These are phyloP conservation scores for Trissoscelio sp. DNA, from an alignment of 2,888 invertebrate genomes.

Conservation along the genomic window DNA sequence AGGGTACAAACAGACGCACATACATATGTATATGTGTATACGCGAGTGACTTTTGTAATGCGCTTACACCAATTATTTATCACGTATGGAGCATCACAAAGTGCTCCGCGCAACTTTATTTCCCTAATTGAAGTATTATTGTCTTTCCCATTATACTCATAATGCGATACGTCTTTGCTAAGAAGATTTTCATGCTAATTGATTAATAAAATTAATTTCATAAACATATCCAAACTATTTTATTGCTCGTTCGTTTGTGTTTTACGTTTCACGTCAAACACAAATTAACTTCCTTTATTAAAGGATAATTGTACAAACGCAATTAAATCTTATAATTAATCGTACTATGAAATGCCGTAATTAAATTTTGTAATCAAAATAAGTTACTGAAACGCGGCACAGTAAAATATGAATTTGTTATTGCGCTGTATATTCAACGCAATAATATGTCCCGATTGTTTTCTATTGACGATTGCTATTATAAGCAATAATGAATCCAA, in stretches of 20 bases:
- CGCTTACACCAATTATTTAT: constrained; percentile 40
- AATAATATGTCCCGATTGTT: not conserved
- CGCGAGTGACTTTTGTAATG: constrained; percentile 5
- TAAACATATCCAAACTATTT: too few relatives aligned
- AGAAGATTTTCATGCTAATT: too few relatives aligned
- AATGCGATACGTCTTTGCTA: too few relatives aligned
- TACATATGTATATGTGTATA: too few relatives aligned
- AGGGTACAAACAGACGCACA: too few relatives aligned
- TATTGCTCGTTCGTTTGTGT: not conserved
- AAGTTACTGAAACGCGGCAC: not conserved
- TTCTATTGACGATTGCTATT: not conserved
- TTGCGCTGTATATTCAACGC: not conserved
- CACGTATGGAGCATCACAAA: not conserved
- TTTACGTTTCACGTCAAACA: not conserved
- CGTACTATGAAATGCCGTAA: not conserved
- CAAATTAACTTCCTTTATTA: not conserved
- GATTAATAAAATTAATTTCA: too few relatives aligned
- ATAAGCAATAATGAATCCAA: not conserved
- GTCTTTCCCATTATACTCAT: too few relatives aligned
- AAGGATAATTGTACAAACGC: not conserved
- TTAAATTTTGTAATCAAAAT: not conserved
- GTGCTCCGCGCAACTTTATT: not conserved
- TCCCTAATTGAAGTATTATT: not conserved
- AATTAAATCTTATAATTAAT: not conserved
- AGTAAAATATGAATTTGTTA: not conserved